Percentiles rank a stretch among this genome's conserved stretches.
Evolutionary conservation across 2,888 invertebrate species (phyloP).

Genomic region (Cosmia trapezina): DNA sequence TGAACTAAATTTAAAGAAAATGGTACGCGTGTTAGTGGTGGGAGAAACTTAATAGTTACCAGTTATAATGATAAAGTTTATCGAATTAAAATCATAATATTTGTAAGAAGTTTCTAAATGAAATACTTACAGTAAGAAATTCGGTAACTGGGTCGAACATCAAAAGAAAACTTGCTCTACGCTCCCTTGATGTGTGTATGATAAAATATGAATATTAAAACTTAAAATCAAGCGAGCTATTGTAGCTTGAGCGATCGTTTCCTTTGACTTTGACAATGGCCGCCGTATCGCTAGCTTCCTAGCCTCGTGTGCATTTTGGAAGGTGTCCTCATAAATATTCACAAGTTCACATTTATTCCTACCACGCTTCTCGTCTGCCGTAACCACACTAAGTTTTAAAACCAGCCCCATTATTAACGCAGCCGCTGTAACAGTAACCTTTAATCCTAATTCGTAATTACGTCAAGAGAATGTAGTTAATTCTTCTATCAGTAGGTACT

Average conservation of each 20-base stretch:
- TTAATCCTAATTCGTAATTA: constrained; percentile 46
- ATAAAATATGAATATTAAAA: constrained; percentile 69
- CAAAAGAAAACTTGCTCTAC: constrained; percentile 24
- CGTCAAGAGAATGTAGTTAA: constrained; percentile 28
- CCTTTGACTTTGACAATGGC: constrained; percentile 68
- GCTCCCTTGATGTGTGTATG: constrained; percentile 16
- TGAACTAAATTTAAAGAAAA: neutral
- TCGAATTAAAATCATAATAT: constrained; percentile 4
- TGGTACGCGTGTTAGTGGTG: neutral
- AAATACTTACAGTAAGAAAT: neutral
- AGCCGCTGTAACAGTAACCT: constrained; percentile 33
- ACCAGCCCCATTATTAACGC: constrained; percentile 45
- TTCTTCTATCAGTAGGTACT: constrained; percentile 17
- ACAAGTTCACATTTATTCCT: constrained; percentile 65
- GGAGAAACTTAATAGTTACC: neutral
- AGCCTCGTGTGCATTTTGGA: constrained; percentile 74
- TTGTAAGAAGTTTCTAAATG: neutral
- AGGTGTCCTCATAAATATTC: constrained; percentile 77
- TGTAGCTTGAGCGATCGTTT: constrained; percentile 63
- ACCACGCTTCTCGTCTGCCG: constrained; percentile 50
- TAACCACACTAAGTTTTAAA: constrained; percentile 59
- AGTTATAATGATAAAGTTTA: neutral
- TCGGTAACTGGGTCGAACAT: constrained; percentile 8
- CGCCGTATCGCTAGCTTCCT: constrained; percentile 44
- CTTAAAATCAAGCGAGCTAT: constrained; percentile 54